A percentile compares a stretch with the other conserved stretches of the same genome.
Conservation (phyloP, 1,140 invertebrate genomes). For the Papilio machaon region DNA sequence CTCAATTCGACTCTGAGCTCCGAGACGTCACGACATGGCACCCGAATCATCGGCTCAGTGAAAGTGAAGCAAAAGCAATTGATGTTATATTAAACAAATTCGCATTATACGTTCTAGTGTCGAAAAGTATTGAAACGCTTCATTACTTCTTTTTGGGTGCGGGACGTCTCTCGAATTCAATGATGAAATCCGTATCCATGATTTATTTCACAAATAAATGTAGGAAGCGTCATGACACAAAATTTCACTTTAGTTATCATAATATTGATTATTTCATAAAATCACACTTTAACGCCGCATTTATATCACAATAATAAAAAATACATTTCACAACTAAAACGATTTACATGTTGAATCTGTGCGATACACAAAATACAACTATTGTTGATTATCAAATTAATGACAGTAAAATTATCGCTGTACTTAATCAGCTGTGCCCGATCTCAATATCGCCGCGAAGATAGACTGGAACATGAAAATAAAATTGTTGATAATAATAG, state of each 20-base stretch:
- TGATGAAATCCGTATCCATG: conserved; percentile 66
- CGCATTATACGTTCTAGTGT: conserved; percentile 42
- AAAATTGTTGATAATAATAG: conserved; percentile 31
- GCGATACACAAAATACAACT: conserved; percentile 31
- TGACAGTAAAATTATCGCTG: conserved; percentile 27
- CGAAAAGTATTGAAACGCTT: conserved; percentile 29
- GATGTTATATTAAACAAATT: conserved; percentile 61
- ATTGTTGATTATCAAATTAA: conserved; percentile 35
- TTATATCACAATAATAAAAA: conserved; percentile 24
- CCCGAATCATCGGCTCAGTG: conserved; percentile 67
- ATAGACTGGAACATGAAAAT: conserved; percentile 7
- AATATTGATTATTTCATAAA: conserved; percentile 10
- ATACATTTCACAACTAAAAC: conserved; percentile 15
- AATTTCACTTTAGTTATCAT: conserved; percentile 16
- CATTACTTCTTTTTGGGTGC: conserved; percentile 67
- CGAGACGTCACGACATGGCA: conserved; percentile 67
- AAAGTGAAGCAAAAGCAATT: conserved; percentile 71
- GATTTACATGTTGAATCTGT: conserved; percentile 32
- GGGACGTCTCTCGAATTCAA: conserved; percentile 66
- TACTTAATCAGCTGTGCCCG: conserved; percentile 34
- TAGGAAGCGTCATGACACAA: conserved; percentile 6
- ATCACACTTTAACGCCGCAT: conserved; percentile 21
- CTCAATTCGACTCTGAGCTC: conserved; percentile 53
- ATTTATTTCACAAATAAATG: conserved; percentile 44
- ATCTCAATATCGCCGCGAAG: conserved; percentile 25